These are phyloP conservation scores for Dendroctonus ponderosae DNA, from an alignment of 1,140 invertebrate genomes.

Conservation along the genomic window DNA sequence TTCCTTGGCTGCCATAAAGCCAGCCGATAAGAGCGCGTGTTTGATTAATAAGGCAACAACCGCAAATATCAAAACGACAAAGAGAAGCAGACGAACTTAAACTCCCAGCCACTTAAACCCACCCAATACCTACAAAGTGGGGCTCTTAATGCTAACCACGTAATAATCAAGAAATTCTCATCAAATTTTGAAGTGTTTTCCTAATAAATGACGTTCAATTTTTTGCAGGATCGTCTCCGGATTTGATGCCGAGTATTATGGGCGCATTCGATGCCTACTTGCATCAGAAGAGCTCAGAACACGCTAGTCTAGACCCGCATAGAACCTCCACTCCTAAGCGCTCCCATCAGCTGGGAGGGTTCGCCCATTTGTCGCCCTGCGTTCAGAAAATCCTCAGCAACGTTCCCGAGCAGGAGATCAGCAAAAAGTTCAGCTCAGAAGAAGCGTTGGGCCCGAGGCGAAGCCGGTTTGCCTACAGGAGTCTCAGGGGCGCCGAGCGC, in stretches of 20 bases:
- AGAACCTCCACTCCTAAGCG: conserved; percentile 37
- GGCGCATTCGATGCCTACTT: conserved; percentile 49
- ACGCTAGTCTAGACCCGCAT: conserved; percentile 16
- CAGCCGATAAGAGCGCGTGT: too few relatives aligned
- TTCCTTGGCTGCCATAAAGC: too few relatives aligned
- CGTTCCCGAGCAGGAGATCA: conserved; percentile 53
- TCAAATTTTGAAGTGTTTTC: not conserved
- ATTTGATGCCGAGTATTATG: conserved; percentile 51
- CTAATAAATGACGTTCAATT: conserved; percentile 8
- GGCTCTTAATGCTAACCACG: too few relatives aligned
- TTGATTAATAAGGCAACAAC: too few relatives aligned
- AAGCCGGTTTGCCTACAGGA: conserved; percentile 58
- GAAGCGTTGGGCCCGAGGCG: conserved; percentile 48
- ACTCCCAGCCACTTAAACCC: too few relatives aligned
- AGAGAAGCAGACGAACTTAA: too few relatives aligned
- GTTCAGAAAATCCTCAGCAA: conserved; percentile 60
- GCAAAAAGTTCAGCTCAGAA: conserved; percentile 52
- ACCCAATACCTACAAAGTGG: too few relatives aligned
- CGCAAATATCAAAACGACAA: too few relatives aligned
- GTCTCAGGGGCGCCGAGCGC: conserved; percentile 37
- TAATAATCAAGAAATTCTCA: too few relatives aligned
- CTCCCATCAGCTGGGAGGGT: conserved; percentile 46
- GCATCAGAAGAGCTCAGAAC: conserved; percentile 23
- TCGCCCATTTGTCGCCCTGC: conserved; percentile 57
- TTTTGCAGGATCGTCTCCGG: conserved; percentile 47